Conservation (phyloP, 1,140 invertebrate species). For the Procambarus virginalis region DNA sequence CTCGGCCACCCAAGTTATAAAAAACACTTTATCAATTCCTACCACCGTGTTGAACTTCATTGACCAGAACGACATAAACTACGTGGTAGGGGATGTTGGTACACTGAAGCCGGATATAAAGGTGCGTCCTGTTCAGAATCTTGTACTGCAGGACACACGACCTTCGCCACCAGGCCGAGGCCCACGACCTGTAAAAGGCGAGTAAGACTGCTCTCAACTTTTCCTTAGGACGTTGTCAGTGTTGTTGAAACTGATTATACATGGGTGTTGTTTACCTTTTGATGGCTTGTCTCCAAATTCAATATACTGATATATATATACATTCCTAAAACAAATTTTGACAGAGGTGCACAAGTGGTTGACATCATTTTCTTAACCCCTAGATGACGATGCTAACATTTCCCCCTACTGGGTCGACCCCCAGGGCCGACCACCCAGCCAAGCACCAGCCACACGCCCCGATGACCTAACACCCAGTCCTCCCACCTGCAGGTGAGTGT, state of each 20-base stretch:
- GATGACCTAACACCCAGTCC: neutral
- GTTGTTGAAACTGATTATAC: too few species aligned
- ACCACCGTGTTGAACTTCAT: neutral
- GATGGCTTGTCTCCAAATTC: too few species aligned
- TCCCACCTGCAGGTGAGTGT: constrained; percentile 11
- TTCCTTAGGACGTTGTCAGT: too few species aligned
- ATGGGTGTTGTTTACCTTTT: neutral
- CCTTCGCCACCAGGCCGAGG: too few species aligned
- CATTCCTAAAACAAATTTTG: too few species aligned
- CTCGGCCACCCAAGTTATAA: neutral
- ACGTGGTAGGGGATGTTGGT: neutral
- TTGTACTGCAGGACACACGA: too few species aligned
- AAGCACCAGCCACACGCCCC: neutral
- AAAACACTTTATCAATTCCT: neutral
- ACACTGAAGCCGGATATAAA: neutral
- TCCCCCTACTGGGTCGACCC: constrained; percentile 33
- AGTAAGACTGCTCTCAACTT: too few species aligned
- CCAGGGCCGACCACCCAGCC: constrained; percentile 1
- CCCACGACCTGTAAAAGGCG: too few species aligned
- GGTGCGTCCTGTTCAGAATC: neutral
- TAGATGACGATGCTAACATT: constrained; percentile 10
- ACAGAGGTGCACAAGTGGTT: too few species aligned
- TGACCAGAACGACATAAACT: neutral
- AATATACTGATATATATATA: too few species aligned
- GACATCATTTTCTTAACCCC: neutral